Conservation (phyloP, 2,888 invertebrate species). For the Aromia moschata region DNA sequence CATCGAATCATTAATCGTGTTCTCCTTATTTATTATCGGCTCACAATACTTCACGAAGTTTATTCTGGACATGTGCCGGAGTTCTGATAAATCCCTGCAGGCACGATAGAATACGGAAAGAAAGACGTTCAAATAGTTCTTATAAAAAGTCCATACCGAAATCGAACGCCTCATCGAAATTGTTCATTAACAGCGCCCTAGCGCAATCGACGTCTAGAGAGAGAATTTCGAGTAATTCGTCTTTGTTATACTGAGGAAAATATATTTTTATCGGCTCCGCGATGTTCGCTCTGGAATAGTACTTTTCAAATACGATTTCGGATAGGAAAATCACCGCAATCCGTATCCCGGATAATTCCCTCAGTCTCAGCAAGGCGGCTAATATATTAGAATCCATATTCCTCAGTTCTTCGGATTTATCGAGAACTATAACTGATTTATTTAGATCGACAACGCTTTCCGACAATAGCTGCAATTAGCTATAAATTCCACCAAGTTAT, state of each 20-base stretch:
- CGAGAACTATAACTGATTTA: slow-evolving; percentile 75
- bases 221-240: slow-evolving; percentile 69
- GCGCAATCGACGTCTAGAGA: slow-evolving; percentile 57
- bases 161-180: slow-evolving; percentile 43
- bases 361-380: slow-evolving; percentile 76
- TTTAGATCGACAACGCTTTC: slow-evolving; percentile 58
- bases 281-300: slow-evolving; percentile 74
- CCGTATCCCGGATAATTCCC: slow-evolving; percentile 76
- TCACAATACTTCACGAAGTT: slow-evolving; percentile 82
- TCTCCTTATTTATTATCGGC: slow-evolving; percentile 76
- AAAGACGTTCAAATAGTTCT: slow-evolving; percentile 82
- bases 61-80: slow-evolving; percentile 80
- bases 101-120: slow-evolving; percentile 85
- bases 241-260: slow-evolving; percentile 84
- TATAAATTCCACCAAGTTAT: slow-evolving; percentile 75
- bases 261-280: slow-evolving; percentile 77
- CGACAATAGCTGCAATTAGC: slow-evolving; percentile 52
- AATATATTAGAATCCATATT: slow-evolving; percentile 79
- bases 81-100: slow-evolving; percentile 86
- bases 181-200: slow-evolving; percentile 44
- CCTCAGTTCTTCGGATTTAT: slow-evolving; percentile 82
- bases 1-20: slow-evolving; percentile 71
- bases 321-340: slow-evolving; percentile 81
- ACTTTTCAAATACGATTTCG: slow-evolving; percentile 84
- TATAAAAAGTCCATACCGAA: slow-evolving; percentile 70